Evolutionary conservation across 2,113 vertebrate species (phyloP).

Genomic region (Eclectus roratus): DNA sequence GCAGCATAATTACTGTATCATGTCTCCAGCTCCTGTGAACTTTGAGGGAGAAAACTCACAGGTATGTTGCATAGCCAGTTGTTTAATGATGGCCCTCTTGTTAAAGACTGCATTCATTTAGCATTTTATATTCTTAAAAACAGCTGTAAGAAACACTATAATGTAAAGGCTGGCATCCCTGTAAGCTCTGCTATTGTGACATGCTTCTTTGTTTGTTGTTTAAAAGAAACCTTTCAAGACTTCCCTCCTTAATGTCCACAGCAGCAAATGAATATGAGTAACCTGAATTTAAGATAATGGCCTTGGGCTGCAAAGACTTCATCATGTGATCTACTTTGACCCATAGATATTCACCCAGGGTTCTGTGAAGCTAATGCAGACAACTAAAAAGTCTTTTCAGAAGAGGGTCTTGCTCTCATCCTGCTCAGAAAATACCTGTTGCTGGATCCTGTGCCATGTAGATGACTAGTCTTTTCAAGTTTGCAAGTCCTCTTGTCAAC

Average conservation of each 20-base stretch:
- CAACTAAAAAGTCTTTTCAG: not conserved
- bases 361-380: not conserved
- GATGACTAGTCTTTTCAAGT: fast-evolving
- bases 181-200: not conserved
- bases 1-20: not conserved
- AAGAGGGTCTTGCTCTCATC: not conserved
- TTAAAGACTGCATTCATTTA: not conserved
- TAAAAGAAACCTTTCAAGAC: not conserved
- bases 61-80: not conserved
- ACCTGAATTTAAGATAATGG: not conserved
- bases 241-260: not conserved
- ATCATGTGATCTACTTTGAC: not conserved
- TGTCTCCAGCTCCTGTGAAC: not conserved
- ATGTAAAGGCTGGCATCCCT: not conserved
- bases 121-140: not conserved
- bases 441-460: not conserved
- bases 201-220: not conserved
- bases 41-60: not conserved
- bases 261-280: not conserved
- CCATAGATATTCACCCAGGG: not conserved
- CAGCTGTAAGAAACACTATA: not conserved
- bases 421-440: not conserved
- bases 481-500: not conserved
- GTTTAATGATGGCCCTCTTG: not conserved
- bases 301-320: not conserved